Percentiles rank a stretch among this genome's conserved stretches.
phyloP scores from a whole-genome alignment of 1,140 invertebrate genomes.

The Tetramorium simillimum region DNA sequence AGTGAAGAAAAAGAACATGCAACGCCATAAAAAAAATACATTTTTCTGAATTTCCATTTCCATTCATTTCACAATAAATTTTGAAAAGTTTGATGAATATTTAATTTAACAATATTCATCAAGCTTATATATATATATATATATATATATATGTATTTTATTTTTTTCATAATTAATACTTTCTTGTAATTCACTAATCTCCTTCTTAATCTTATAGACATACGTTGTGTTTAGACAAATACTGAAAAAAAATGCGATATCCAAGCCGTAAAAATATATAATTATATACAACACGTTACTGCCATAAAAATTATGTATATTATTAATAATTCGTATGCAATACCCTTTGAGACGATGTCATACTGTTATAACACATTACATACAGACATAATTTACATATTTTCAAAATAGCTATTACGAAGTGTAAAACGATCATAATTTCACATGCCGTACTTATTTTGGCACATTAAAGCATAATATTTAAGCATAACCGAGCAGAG shows the following conservation, averaged over 20 bases:
- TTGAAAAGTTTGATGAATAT: too few species aligned
- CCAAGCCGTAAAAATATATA: conserved; percentile 23
- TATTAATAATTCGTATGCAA: conserved; percentile 9
- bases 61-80: not conserved
- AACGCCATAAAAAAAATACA: not conserved
- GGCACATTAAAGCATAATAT: conserved; percentile 53
- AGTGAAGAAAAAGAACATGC: not conserved
- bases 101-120: not conserved
- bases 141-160: not conserved
- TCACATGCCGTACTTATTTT: conserved; percentile 55
- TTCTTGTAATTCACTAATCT: not conserved
- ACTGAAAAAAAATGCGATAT: conserved; percentile 21
- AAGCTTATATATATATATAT: not conserved
- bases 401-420: conserved; percentile 21
- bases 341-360: not conserved
- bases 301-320: not conserved
- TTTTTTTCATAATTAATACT: not conserved
- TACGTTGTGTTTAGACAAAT: conserved; percentile 14
- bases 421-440: not conserved
- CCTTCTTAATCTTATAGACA: not conserved
- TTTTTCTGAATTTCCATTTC: not conserved
- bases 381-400: conserved; percentile 2
- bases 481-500: conserved; percentile 61
- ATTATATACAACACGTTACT: conserved; percentile 21
- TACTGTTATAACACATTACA: conserved; percentile 18